A percentile compares a stretch with the other conserved stretches of the same genome.
These are phyloP conservation scores for Amiota minor DNA, from an alignment of 2,888 invertebrate genomes.

Conservation along the genomic window DNA sequence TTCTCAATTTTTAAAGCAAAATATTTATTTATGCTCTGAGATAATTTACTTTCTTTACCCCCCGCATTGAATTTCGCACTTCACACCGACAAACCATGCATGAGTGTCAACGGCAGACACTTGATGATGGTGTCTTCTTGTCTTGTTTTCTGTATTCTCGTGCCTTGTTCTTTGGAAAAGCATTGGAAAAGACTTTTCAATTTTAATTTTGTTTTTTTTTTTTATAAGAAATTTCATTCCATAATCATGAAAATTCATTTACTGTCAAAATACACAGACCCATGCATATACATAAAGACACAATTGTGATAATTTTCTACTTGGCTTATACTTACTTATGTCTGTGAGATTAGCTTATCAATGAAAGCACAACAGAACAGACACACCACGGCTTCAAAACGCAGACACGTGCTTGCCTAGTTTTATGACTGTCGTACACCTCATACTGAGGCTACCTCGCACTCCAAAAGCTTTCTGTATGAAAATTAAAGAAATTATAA, in stretches of 20 bases:
- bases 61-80: slow-evolving; percentile 8
- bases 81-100: slow-evolving; percentile 10
- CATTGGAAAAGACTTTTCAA: slow-evolving; percentile 40
- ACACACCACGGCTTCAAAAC: neutral
- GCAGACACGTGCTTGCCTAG: slow-evolving; percentile 33
- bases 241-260: slow-evolving; percentile 21
- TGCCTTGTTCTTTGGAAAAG: neutral
- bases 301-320: slow-evolving; percentile 23
- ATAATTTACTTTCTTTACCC: slow-evolving; percentile 50
- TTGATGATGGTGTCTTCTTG: neutral
- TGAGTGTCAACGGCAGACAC: slow-evolving; percentile 60
- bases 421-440: neutral
- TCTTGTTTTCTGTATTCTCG: neutral
- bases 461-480: slow-evolving; percentile 17
- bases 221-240: slow-evolving; percentile 39
- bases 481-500: slow-evolving; percentile 40
- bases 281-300: neutral
- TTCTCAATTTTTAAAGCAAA: slow-evolving; percentile 56
- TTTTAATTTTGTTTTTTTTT: slow-evolving; percentile 51
- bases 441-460: neutral
- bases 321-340: slow-evolving; percentile 46
- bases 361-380: neutral
- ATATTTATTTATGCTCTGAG: slow-evolving; percentile 65
- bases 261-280: neutral
- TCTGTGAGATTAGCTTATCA: slow-evolving; percentile 56